phyloP scores from a whole-genome alignment of 1,140 invertebrate genomes.

The Stegodyphus mimosarum region DNA sequence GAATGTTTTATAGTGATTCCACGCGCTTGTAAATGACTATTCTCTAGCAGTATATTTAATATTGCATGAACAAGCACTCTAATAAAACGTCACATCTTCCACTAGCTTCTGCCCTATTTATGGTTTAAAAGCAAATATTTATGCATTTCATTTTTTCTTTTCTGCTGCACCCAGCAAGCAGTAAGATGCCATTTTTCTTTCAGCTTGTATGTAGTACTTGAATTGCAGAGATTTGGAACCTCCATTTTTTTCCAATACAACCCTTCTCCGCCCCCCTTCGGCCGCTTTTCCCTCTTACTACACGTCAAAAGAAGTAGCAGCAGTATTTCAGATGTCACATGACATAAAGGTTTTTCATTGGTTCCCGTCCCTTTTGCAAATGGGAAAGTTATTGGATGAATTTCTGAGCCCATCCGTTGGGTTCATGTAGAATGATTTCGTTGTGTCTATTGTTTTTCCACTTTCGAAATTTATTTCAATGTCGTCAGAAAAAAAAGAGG shows the following conservation, averaged over 20 bases:
- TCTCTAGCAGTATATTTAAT: too few relatives aligned
- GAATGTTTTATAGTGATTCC: too few relatives aligned
- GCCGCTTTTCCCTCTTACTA: conserved; percentile 5
- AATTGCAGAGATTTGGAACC: conserved; percentile 21
- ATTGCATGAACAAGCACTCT: too few relatives aligned
- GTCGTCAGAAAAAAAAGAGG: not conserved
- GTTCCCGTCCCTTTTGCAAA: conserved; percentile 1
- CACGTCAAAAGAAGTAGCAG: not conserved
- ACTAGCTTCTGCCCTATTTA: conserved; percentile 15
- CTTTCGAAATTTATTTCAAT: not conserved
- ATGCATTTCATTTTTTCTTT: conserved; percentile 36
- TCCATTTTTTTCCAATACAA: conserved; percentile 18
- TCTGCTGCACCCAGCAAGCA: not conserved
- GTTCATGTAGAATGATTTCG: not conserved
- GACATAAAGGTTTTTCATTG: conserved; percentile 38
- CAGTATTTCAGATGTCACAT: conserved; percentile 16
- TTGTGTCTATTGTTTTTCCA: not conserved
- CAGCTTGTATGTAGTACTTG: not conserved
- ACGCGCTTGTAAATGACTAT: too few relatives aligned
- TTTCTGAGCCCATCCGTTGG: too few relatives aligned
- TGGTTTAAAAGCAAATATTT: conserved; percentile 54
- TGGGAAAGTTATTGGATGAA: not conserved
- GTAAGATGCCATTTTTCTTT: conserved; percentile 13
- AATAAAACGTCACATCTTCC: conserved; percentile 13
- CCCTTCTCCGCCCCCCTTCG: not conserved